Evolutionary conservation across 64 coral and sea anemone species (phyloP).

Genomic region (Anthopleura sola): DNA sequence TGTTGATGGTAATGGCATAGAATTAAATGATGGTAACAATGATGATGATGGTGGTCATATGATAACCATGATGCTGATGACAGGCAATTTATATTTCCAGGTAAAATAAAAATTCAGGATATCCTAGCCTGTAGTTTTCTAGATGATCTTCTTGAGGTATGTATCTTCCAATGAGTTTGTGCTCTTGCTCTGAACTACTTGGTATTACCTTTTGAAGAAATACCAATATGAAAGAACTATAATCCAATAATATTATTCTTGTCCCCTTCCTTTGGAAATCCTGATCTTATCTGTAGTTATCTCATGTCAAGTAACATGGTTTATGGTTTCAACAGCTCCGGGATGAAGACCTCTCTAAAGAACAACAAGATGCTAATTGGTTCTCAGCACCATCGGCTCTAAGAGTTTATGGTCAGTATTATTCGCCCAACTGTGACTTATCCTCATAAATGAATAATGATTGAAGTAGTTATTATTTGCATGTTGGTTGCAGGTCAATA

Average conservation of each 20-base stretch:
- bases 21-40: background rate
- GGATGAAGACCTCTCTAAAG: slow-evolving; percentile 97
- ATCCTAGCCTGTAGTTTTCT: slow-evolving; percentile 97
- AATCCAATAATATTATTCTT: too few relatives aligned
- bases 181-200: too few relatives aligned
- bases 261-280: too few relatives aligned
- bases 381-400: slow-evolving; percentile 96
- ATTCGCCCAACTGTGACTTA: background rate
- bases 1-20: too few relatives aligned
- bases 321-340: slow-evolving; percentile 58
- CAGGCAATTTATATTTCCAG: slow-evolving; percentile 1
- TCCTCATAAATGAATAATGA: background rate
- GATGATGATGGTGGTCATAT: background rate
- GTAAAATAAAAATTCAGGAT: slow-evolving; percentile 99
- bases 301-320: too few relatives aligned
- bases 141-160: slow-evolving; percentile 97
- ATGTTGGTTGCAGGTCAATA: slow-evolving; percentile 72
- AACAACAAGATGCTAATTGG: slow-evolving; percentile 99
- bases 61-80: background rate
- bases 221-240: too few relatives aligned
- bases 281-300: too few relatives aligned
- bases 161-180: background rate
- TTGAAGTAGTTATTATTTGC: background rate
- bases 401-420: slow-evolving; percentile 69
- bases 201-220: too few relatives aligned